Percentiles rank a stretch among this genome's conserved stretches.
Conservation (phyloP, 2,888 invertebrate genomes). For the Gerris lacustris region DNA sequence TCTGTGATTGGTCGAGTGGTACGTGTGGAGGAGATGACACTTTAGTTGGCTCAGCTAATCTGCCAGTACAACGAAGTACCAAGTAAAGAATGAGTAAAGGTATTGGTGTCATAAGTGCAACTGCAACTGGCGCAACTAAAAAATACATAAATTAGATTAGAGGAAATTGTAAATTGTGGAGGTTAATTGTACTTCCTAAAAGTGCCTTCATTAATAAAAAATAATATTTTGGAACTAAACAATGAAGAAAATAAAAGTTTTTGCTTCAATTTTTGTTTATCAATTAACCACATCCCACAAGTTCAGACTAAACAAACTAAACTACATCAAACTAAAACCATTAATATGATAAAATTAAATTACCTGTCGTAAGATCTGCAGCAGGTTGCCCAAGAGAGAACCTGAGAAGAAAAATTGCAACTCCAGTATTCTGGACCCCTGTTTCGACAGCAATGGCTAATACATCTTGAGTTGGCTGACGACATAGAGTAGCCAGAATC, state of each 20-base stretch:
- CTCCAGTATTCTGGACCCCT: constrained; percentile 86
- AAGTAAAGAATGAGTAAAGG: constrained; percentile 44
- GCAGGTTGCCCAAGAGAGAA: constrained; percentile 72
- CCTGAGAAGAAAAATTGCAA: constrained; percentile 74
- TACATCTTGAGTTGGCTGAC: constrained; percentile 53
- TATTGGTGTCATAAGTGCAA: constrained; percentile 86
- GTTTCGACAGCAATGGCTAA: constrained; percentile 87
- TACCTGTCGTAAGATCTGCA: constrained; percentile 76
- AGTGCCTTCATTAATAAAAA: too few relatives aligned
- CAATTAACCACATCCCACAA: too few relatives aligned
- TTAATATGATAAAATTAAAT: too few relatives aligned
- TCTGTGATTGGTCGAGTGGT: constrained; percentile 1
- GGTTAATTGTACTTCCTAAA: too few relatives aligned
- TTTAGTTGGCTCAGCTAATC: constrained; percentile 1
- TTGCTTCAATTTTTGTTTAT: too few relatives aligned
- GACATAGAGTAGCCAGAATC: constrained; percentile 45
- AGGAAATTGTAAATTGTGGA: constrained; percentile 8
- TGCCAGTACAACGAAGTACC: constrained; percentile 13
- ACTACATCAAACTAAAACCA: too few relatives aligned
- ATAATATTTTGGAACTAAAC: too few relatives aligned
- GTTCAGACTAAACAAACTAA: too few relatives aligned
- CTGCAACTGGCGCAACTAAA: constrained; percentile 74
- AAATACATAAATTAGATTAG: constrained; percentile 29
- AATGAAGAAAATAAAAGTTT: too few relatives aligned
- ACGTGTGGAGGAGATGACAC: neutral